Percentiles rank a stretch among this genome's conserved stretches.
These are phyloP conservation scores for Meganola albula DNA, from an alignment of 2,888 invertebrate genomes.

Conservation along the genomic window DNA sequence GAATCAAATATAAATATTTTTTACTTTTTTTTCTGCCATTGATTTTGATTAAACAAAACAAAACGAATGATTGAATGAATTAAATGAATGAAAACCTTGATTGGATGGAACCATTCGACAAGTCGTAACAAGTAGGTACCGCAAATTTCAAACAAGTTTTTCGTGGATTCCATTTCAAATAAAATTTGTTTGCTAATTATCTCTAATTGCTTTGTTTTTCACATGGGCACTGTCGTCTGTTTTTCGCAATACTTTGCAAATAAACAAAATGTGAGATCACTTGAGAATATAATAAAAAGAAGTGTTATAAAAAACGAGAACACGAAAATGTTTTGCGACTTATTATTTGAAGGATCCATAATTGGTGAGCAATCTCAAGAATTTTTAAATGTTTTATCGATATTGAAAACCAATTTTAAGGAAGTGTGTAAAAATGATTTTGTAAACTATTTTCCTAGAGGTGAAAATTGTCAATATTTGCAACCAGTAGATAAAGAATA, in stretches of 20 bases:
- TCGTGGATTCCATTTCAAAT: too few species aligned
- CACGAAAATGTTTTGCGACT: constrained; percentile 24
- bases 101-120: too few species aligned
- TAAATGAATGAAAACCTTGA: too few species aligned
- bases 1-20: too few species aligned
- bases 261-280: constrained; percentile 63
- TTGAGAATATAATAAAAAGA: constrained; percentile 44
- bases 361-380: constrained; percentile 34
- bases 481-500: constrained; percentile 40
- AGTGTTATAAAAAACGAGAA: constrained; percentile 39
- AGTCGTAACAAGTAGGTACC: constrained; percentile 50
- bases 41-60: constrained; percentile 10
- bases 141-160: constrained; percentile 48
- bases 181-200: too few species aligned
- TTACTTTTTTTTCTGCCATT: too few species aligned
- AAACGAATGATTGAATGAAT: too few species aligned
- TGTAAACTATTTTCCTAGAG: constrained; percentile 37
- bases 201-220: too few species aligned
- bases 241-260: constrained; percentile 56
- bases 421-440: constrained; percentile 47
- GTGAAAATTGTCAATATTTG: constrained; percentile 26
- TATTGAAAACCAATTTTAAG: constrained; percentile 41
- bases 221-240: constrained; percentile 44
- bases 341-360: constrained; percentile 36
- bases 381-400: constrained; percentile 33